Percentiles rank a stretch among this genome's conserved stretches.
Evolutionary conservation across 2,888 invertebrate genomes (phyloP).

Genomic region (Phymatocera aterrima): DNA sequence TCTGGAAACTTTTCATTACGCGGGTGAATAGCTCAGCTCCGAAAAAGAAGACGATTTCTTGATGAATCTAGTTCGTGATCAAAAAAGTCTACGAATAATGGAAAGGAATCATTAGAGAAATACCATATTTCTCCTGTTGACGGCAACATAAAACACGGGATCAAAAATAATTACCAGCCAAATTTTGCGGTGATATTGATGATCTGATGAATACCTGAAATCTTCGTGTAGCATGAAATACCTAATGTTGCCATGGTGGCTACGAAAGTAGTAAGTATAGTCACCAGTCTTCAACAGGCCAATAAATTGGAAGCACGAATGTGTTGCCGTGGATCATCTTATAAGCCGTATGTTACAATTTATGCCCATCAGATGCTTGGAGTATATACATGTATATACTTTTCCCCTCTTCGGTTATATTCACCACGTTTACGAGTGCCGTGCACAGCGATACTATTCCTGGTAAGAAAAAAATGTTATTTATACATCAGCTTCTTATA

Average conservation of each 20-base stretch:
- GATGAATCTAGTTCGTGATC: no score
- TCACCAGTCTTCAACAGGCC: conserved; percentile 36
- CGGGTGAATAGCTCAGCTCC: no score
- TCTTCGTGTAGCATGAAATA: background rate
- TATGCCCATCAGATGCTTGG: conserved; percentile 40
- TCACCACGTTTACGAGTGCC: background rate
- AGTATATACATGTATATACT: background rate
- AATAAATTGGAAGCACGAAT: conserved; percentile 32
- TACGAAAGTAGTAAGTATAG: background rate
- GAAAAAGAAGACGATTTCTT: no score
- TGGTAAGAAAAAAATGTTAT: conserved; percentile 4
- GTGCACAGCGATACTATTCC: background rate
- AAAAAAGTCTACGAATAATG: no score
- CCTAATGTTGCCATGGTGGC: background rate
- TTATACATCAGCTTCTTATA: conserved; percentile 14
- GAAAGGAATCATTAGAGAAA: no score
- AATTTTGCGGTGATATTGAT: background rate
- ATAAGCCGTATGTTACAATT: conserved; percentile 35
- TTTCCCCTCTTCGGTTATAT: conserved; percentile 1
- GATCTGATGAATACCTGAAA: background rate
- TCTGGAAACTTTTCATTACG: no score
- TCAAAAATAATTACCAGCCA: background rate
- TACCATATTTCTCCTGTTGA: no score
- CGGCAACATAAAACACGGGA: background rate
- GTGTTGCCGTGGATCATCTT: conserved; percentile 42